Base-by-base conservation (phyloP, 2,797 vertebrate species). In the Poecilia picta region DNA sequence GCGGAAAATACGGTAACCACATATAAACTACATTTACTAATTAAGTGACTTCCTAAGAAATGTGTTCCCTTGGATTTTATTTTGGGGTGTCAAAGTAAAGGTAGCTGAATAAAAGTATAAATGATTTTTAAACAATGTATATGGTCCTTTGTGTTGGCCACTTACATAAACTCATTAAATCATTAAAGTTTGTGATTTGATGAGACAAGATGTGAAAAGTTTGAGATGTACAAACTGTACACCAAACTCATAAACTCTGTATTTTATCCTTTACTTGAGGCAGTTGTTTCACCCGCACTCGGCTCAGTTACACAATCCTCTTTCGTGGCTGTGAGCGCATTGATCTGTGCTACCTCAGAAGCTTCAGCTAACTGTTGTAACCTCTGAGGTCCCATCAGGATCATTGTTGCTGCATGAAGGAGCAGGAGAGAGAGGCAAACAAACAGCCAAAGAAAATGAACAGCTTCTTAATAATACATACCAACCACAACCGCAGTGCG, bases 381-480 rank as follows among this genome's bases (percentile, higher is more conserved):
- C 75, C 80, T 82, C 81, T 43, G 77, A 73, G 33, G 64, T 57
- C 47, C 51, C 47, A 77, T 84, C 79, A 82, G 73, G 45, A 88
- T 83, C 62, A 74, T 25, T 41, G 85, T 78, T 62, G 11, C 72
- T 36, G 49, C 77, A 83, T n/a, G 25, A 57, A 76, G 36, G 15
- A 11, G 20, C 28, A 45, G 76, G 59, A 53, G 18, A 31, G 64
- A 43, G 76, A 71, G 7, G 68, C 7, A 78, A 72, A 72, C 76
- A 72, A 78, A 36, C 64, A 46, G 8, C 18, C 23, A 78, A 15
- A 31, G 43, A 20, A 49, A 45, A 80, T 51, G 49, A 51, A 28
- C 23, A 11, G 25, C 73, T 59, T 79, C 74, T 89, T 85, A 90
- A 92, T 88, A 89, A 89, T 82, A 81, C 49, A 91, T 88, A 72